Conservation (phyloP, 2,113 vertebrate genomes). For the Penelope pileata region DNA sequence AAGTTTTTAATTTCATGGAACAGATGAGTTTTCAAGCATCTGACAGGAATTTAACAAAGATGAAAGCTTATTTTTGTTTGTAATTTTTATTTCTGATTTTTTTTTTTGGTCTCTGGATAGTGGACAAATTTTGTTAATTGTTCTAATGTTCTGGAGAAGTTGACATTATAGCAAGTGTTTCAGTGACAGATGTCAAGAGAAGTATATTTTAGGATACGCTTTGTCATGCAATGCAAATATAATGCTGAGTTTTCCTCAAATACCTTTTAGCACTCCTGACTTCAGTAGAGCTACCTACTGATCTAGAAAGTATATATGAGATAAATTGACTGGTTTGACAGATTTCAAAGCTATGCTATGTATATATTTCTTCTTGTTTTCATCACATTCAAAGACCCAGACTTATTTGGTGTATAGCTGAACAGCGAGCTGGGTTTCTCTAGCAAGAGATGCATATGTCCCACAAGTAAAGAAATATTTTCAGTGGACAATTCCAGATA, state of each 20-base stretch:
- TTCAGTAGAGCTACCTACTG: slow-evolving; percentile 34
- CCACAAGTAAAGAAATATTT: neutral
- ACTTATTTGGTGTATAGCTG: neutral
- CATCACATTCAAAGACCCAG: neutral
- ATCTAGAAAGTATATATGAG: neutral
- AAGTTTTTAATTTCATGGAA: slow-evolving; percentile 38
- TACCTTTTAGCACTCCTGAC: neutral
- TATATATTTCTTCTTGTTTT: neutral
- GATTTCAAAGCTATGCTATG: neutral
- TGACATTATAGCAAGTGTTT: neutral
- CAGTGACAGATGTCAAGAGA: neutral
- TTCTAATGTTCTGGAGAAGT: slow-evolving; percentile 4
- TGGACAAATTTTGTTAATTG: neutral
- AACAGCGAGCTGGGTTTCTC: neutral
- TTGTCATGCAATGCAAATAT: slow-evolving; percentile 3
- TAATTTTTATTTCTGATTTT: neutral
- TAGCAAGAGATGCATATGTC: neutral
- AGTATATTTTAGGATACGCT: neutral
- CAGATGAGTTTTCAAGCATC: slow-evolving; percentile 30
- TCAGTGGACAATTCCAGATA: neutral
- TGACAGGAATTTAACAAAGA: slow-evolving; percentile 35
- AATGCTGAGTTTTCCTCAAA: neutral
- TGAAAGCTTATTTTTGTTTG: slow-evolving; percentile 40
- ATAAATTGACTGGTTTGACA: neutral
- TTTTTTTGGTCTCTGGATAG: neutral